Evolutionary conservation across 2,113 vertebrate species (phyloP), one percentile per base, ranked within the genome.

Genomic region (Cottus gobio): DNA sequence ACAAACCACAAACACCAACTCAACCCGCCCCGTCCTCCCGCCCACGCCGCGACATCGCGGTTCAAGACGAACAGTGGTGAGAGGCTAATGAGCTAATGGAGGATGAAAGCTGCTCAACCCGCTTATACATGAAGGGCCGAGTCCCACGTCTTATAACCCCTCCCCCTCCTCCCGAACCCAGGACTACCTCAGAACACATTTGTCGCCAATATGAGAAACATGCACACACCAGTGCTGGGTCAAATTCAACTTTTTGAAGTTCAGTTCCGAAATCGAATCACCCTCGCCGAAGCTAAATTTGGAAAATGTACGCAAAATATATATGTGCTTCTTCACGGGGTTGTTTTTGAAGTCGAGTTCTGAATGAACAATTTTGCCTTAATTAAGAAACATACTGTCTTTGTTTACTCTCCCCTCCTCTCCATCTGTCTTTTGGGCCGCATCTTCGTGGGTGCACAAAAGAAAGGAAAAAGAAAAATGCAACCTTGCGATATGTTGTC

Each of bases 151-250:
- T 70, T 54, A 57, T 48, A 68, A 42, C 54, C 39, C 39, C 39
- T 48, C 2, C 44, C 62, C 31, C 80, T 60, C 73, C 61, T 68
- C 72, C 75, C 70, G 71, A 86, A 87, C 71, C 70, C 75, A 77
- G 87, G 88, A 88, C 94, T 94, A 94, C 94, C 93, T 94, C 94
- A 93, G 87, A 78, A 86, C 63, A 75, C 20, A n/a, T 37, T 44
- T 22, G 31, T 42, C 26, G 2, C 20, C n/a, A 30, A 18, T 10
- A 15, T 24, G 10, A 37, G 18, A 48, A 63, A 62, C 10, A 42
- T 3, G 24, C 28, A 39, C 44, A 46, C 52, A 36, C n/a, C 4
- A 12, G 5, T n/a, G 18, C 11, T 2, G 1, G 52, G 30, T 46
- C 16, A 24, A 36, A 63, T 36, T 48, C 28, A 26, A 44, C 30